Base-by-base conservation (phyloP, 2,113 vertebrate species). In the Calyptomena viridis region DNA sequence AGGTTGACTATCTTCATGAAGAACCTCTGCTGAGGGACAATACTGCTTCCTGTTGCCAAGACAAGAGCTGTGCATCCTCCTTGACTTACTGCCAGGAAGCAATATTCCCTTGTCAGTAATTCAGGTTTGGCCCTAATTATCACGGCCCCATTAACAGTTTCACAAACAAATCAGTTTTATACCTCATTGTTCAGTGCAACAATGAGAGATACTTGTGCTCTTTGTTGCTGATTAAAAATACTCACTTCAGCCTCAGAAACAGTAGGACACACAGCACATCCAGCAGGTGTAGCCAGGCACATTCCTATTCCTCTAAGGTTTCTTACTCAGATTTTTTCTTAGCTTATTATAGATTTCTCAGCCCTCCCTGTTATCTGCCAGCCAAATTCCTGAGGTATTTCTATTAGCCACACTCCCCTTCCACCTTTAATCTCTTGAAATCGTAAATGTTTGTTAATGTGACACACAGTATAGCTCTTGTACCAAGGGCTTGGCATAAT, bases 401-500 rank as follows among this genome's bases (percentile, higher is more conserved):
- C 46, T 91, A 30, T 73, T 42, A 85, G 59, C 53, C 75, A 69
- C 25, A 59, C 74, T 95, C 71, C 67, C 49, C 24, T 85, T 87
- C 50, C 46, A 71, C 79, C 76, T 94, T 95, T 97, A 94, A 95
- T 75, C 59, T 86, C 60, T 93, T 59, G 71, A 49, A 84, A 60
- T 66, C 89, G 67, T 89, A 78, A 89, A 84, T 27, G 47, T 75
- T 92, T 47, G 39, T 78, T 94, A 89, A 71, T 39, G 52, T 84
- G 72, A 87, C 69, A 67, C 33, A 72, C 8, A 58, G 24, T 0
- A 0, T 64, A 71, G 55, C 66, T 94, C 30, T 67, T 88, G 84
- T 87, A 95, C 35, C 55, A 85, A 85, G 47, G 5, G 15, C 19
- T 77, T 12, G 5, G 39, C 3, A 2, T 28, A 39, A 59, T 49